A percentile compares a stretch with the other conserved stretches of the same genome.
Conservation (phyloP, 2,113 vertebrate genomes). For the Myrmecobius fasciatus region DNA sequence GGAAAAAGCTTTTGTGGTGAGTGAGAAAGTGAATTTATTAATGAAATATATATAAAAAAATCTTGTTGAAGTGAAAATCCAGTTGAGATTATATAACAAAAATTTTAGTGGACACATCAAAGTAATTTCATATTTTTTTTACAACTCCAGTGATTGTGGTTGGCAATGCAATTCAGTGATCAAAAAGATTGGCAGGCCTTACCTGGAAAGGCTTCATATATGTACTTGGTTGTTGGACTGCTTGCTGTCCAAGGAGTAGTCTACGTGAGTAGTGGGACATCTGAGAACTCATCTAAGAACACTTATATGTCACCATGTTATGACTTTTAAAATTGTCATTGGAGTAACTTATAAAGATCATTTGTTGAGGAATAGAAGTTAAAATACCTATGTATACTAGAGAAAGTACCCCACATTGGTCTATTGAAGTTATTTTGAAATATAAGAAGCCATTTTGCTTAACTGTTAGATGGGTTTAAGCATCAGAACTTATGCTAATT, state of each 20-base stretch:
- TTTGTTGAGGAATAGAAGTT: neutral
- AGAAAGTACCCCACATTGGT: neutral
- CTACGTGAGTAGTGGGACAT: neutral
- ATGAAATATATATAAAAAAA: too few species aligned
- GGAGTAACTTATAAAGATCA: neutral
- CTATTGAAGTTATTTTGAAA: neutral
- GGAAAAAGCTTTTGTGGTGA: too few species aligned
- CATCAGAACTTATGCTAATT: slow-evolving; percentile 48
- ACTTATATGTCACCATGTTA: neutral
- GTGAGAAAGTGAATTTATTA: too few species aligned
- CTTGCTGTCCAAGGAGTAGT: neutral
- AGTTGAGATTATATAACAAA: too few species aligned
- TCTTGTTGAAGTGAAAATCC: too few species aligned
- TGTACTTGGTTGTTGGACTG: neutral
- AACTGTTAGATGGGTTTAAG: slow-evolving; percentile 66
- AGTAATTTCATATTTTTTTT: too few species aligned
- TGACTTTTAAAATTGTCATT: neutral
- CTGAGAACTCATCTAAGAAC: neutral
- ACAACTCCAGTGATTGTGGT: too few species aligned
- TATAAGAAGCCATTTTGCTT: neutral
- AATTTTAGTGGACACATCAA: too few species aligned
- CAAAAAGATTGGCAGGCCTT: neutral
- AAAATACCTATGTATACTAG: neutral
- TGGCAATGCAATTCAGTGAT: neutral
- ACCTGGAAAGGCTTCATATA: neutral